Evolutionary conservation across 1,140 invertebrate species (phyloP).

Genomic region (Asobara japonica): DNA sequence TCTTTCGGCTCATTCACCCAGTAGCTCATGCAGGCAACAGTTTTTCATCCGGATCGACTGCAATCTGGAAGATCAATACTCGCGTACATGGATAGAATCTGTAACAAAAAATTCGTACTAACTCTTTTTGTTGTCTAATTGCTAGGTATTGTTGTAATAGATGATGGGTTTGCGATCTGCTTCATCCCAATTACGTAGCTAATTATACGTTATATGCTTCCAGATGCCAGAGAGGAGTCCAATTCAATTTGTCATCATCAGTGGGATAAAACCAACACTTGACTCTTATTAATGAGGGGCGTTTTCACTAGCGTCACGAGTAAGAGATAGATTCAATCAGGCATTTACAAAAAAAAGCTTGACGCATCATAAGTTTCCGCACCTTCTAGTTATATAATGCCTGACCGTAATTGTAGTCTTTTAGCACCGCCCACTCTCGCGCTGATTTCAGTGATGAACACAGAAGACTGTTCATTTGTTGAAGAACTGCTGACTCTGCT

Average conservation of each 20-base stretch:
- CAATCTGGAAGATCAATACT: neutral
- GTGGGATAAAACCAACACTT: conserved; percentile 46
- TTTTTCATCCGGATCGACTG: neutral
- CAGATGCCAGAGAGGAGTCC: neutral
- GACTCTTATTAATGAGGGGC: conserved; percentile 39
- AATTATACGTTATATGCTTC: neutral
- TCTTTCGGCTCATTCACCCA: neutral
- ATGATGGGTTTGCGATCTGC: neutral
- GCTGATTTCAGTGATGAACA: neutral
- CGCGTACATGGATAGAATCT: neutral
- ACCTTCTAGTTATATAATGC: neutral
- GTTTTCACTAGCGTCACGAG: too few species aligned
- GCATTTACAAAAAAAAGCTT: too few species aligned
- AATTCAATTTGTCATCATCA: conserved; percentile 49
- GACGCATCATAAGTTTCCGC: neutral
- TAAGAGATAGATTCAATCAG: too few species aligned
- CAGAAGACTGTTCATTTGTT: neutral
- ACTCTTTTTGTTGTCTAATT: neutral
- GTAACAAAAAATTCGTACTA: too few species aligned
- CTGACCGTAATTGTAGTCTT: neutral
- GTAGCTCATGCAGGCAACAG: neutral
- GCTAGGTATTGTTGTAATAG: neutral
- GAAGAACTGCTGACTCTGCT: neutral
- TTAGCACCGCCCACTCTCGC: neutral
- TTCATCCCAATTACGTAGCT: neutral